Percentiles rank a stretch among this genome's conserved stretches.
Evolutionary conservation across 2,797 vertebrate genomes (phyloP).

Genomic region (Centroberyx gerrardi): DNA sequence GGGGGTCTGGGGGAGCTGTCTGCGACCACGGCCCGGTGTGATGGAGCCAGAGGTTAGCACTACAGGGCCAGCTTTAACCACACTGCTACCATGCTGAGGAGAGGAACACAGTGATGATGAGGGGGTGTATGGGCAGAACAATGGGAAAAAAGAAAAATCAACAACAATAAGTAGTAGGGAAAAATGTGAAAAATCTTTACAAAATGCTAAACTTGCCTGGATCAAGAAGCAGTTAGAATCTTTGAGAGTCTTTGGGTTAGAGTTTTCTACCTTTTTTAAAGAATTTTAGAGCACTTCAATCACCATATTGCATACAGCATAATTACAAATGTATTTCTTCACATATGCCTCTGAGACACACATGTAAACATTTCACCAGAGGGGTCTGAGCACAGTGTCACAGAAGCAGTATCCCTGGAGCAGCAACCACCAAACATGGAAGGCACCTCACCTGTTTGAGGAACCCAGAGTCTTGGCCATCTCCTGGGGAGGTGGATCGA

Average conservation of each 20-base stretch:
- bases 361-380: background rate
- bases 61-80: conserved; percentile 87
- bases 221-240: too few relatives aligned
- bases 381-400: background rate
- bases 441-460: conserved; percentile 88
- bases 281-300: too few relatives aligned
- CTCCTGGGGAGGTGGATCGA: conserved; percentile 91
- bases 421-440: background rate
- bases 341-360: background rate
- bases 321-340: background rate
- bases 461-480: conserved; percentile 84
- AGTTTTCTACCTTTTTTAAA: too few relatives aligned
- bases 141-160: background rate
- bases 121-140: background rate
- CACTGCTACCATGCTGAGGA: conserved; percentile 88
- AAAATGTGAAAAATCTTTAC: too few relatives aligned
- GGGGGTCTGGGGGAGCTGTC: conserved; percentile 97
- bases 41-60: conserved; percentile 89
- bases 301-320: background rate
- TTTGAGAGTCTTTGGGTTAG: too few relatives aligned
- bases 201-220: too few relatives aligned
- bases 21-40: conserved; percentile 91
- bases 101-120: conserved; percentile 53
- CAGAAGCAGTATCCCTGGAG: background rate
- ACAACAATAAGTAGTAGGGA: too few relatives aligned